These are phyloP conservation scores for Melikaiella ostensackeni DNA, from an alignment of 2,888 invertebrate species.

Conservation along the genomic window DNA sequence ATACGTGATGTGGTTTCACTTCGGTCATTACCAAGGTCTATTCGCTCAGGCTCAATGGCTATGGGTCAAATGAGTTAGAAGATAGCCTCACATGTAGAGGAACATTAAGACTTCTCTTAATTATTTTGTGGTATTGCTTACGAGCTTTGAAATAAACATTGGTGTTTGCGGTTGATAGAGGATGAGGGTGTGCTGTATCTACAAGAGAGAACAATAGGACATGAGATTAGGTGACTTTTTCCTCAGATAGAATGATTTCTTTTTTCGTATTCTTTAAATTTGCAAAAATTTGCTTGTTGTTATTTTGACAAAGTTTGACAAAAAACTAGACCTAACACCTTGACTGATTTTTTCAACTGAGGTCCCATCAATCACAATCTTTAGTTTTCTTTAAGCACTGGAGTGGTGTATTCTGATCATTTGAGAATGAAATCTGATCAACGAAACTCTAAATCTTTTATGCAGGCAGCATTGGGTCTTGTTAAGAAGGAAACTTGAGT, in stretches of 20 bases:
- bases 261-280: not conserved
- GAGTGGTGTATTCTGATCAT: not conserved
- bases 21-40: constrained; percentile 21
- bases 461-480: not conserved
- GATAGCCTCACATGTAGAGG: not conserved
- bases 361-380: not conserved
- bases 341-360: not conserved
- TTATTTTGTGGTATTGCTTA: constrained; percentile 13
- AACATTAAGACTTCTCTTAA: constrained; percentile 1
- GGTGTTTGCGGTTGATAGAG: constrained; percentile 12
- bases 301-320: not conserved
- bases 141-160: constrained; percentile 7
- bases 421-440: not conserved
- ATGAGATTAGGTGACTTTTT: not conserved
- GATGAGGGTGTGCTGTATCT: not conserved
- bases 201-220: not conserved
- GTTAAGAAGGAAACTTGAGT: not conserved
- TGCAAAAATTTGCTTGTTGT: not conserved
- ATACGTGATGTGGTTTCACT: constrained; percentile 28
- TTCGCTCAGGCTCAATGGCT: not conserved
- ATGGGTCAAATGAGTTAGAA: constrained; percentile 9
- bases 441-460: not conserved
- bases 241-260: not conserved
- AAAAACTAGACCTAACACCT: not conserved
- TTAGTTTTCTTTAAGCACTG: not conserved